Evolutionary conservation across 2,888 invertebrate species (phyloP).

Genomic region (Poecilus cupreus): DNA sequence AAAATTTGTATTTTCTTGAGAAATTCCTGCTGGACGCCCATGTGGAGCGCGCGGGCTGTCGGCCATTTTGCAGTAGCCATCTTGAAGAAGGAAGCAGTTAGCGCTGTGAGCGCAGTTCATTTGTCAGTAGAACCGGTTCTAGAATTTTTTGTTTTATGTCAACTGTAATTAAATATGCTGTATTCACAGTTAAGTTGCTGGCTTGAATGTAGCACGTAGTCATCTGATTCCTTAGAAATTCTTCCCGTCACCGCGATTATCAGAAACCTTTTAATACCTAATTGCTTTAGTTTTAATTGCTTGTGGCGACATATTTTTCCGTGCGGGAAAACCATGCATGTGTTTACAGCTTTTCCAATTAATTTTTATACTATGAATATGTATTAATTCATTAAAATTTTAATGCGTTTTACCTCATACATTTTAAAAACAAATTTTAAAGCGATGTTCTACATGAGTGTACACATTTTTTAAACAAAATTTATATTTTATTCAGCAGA

Average conservation of each 20-base stretch:
- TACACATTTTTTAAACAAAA: constrained; percentile 8
- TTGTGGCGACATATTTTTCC: not conserved
- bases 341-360: constrained; percentile 40
- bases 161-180: constrained; percentile 2
- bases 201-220: not conserved
- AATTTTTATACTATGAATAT: constrained; percentile 44
- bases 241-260: not conserved
- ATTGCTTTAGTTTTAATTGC: not conserved
- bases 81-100: constrained; percentile 11
- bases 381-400: constrained; percentile 48
- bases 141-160: constrained; percentile 4
- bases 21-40: no score
- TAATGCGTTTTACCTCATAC: constrained; percentile 21
- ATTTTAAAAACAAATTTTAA: constrained; percentile 34
- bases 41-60: not conserved
- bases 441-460: not conserved
- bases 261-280: not conserved
- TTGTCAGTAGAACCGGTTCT: constrained; percentile 3
- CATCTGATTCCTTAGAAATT: not conserved
- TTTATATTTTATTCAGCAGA: constrained; percentile 21
- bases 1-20: no score
- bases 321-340: not conserved
- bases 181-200: constrained; percentile 10
- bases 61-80: constrained; percentile 13
- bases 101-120: not conserved